Percentiles rank a stretch among this genome's conserved stretches.
These are phyloP conservation scores for Diadromus collaris DNA, from an alignment of 2,888 invertebrate species.

Conservation along the genomic window DNA sequence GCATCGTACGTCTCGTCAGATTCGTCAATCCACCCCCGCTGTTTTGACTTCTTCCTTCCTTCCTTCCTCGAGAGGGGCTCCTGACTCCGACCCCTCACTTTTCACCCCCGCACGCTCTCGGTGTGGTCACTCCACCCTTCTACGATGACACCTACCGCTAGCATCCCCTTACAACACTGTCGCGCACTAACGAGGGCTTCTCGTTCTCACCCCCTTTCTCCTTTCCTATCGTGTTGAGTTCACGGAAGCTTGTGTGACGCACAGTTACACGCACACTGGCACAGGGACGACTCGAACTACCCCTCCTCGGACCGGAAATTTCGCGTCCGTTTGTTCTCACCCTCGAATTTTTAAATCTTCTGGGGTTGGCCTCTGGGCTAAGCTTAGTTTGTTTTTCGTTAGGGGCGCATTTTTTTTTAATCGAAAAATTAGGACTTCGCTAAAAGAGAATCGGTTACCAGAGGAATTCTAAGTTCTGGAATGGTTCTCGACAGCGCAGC, in stretches of 20 bases:
- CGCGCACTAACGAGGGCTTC: constrained; percentile 67
- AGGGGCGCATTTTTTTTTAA: background rate
- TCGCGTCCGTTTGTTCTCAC: constrained; percentile 3
- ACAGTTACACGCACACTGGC: background rate
- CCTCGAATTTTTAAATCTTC: background rate
- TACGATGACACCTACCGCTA: constrained; percentile 59
- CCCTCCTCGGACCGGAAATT: background rate
- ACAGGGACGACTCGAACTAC: background rate
- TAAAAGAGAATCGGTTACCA: background rate
- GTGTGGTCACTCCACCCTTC: constrained; percentile 50
- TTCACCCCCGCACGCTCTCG: constrained; percentile 40
- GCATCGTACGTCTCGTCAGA: constrained; percentile 40
- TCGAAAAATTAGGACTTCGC: background rate
- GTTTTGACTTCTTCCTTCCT: constrained; percentile 66
- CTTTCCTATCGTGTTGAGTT: constrained; percentile 31
- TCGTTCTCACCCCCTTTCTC: constrained; percentile 10
- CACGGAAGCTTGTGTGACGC: background rate
- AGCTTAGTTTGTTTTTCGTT: background rate
- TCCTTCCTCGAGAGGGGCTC: constrained; percentile 45
- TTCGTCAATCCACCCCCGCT: constrained; percentile 64
- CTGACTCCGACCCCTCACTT: constrained; percentile 34
- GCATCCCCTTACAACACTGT: constrained; percentile 62
- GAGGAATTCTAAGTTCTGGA: background rate
- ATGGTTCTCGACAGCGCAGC: constrained; percentile 21
- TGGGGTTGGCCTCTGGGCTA: too few species aligned